These are phyloP conservation scores for Glaucomys volans DNA, from an alignment of 2,113 vertebrate species.

Conservation along the genomic window DNA sequence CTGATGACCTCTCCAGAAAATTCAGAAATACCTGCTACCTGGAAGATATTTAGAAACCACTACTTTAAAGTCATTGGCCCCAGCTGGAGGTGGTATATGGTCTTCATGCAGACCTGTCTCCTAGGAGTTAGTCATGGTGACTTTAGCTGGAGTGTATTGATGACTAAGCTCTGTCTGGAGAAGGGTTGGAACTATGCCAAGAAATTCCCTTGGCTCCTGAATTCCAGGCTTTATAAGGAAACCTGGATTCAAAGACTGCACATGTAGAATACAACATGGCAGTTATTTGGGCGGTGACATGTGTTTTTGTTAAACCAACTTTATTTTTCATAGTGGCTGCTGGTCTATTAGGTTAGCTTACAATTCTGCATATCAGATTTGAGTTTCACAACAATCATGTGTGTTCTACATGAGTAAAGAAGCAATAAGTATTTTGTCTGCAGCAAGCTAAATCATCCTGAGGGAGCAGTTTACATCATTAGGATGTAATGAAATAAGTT, in stretches of 20 bases:
- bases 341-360: background rate
- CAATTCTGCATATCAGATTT: constrained; percentile 27
- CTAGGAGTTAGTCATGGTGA: no score
- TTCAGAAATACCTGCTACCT: background rate
- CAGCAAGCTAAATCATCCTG: constrained; percentile 60
- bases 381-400: constrained; percentile 59
- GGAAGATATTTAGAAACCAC: background rate
- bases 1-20: background rate
- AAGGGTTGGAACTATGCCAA: background rate
- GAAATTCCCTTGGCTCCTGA: background rate
- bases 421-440: constrained; percentile 67
- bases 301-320: background rate
- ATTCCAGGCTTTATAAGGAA: background rate
- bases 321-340: constrained; percentile 32
- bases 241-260: background rate
- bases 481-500: constrained; percentile 67
- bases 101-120: background rate
- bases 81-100: background rate
- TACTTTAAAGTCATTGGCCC: background rate
- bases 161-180: background rate
- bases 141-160: background rate
- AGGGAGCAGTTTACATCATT: constrained; percentile 72
- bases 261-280: background rate
- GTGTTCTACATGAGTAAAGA: constrained; percentile 55
- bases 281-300: background rate